Conservation (phyloP, 2,797 vertebrate species). For the Merluccius polli region DNA sequence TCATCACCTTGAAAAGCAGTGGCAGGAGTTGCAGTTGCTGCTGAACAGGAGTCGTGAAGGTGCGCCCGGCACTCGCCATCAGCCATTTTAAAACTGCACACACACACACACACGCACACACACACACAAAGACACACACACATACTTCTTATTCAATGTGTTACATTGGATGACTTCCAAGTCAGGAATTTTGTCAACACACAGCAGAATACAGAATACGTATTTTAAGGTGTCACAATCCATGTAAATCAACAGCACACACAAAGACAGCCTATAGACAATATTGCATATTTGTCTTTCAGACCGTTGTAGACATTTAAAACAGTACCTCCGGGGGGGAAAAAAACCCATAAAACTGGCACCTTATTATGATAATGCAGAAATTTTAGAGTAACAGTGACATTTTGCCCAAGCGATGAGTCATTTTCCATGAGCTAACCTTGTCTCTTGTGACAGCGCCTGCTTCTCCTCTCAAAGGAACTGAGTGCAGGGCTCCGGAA, state of each 20-base stretch:
- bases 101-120: slow-evolving; percentile 13
- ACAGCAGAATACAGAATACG: neutral
- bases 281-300: neutral
- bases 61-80: slow-evolving; percentile 93
- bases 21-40: slow-evolving; percentile 93
- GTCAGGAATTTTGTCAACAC: slow-evolving; percentile 8
- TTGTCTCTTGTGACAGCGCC: neutral
- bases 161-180: slow-evolving; percentile 28
- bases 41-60: slow-evolving; percentile 89
- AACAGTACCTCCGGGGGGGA: too few species aligned
- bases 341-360: too few species aligned
- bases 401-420: neutral
- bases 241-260: neutral
- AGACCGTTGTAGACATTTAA: neutral
- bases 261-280: neutral
- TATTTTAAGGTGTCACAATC: neutral
- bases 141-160: slow-evolving; percentile 1
- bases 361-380: too few species aligned
- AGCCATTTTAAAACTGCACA: slow-evolving; percentile 92
- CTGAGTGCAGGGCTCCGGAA: neutral
- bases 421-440: neutral
- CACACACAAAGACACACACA: slow-evolving; percentile 19
- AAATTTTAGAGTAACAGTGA: neutral
- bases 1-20: slow-evolving; percentile 90
- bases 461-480: neutral